Conservation (phyloP, 1,140 invertebrate genomes). For the Vollenhovia emeryi region DNA sequence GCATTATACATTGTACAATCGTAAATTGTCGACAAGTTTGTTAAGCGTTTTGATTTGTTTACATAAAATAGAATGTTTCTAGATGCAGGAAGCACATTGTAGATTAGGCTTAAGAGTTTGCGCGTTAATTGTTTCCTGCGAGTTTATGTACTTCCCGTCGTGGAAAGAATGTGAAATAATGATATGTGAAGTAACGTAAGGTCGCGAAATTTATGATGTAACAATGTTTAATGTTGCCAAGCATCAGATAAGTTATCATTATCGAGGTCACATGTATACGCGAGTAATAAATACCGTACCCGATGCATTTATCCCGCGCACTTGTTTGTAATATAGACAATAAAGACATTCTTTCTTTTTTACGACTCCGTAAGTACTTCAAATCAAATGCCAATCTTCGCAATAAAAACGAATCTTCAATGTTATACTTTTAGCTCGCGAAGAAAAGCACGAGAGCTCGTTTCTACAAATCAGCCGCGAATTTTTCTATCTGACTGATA, state of each 20-base stretch:
- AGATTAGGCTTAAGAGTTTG: no score
- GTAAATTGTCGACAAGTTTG: no score
- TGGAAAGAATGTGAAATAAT: conserved; percentile 5
- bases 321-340: conserved; percentile 53
- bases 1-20: no score
- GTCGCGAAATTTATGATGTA: not conserved
- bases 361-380: not conserved
- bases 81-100: no score
- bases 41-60: no score
- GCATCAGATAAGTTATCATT: not conserved
- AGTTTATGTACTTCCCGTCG: not conserved
- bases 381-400: not conserved
- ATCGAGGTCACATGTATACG: conserved; percentile 5
- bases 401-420: not conserved
- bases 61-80: no score
- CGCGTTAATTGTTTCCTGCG: not conserved
- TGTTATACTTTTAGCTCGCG: not conserved
- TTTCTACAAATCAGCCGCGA: conserved; percentile 84
- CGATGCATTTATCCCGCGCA: conserved; percentile 21
- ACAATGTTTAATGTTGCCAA: not conserved
- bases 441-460: not conserved
- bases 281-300: conserved; percentile 33
- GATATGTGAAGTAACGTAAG: not conserved
- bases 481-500: conserved; percentile 87
- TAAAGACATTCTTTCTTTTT: conserved; percentile 51